Base-by-base conservation (phyloP, 92 coral and sea anemone genomes). In the Meandrina meandrites region DNA sequence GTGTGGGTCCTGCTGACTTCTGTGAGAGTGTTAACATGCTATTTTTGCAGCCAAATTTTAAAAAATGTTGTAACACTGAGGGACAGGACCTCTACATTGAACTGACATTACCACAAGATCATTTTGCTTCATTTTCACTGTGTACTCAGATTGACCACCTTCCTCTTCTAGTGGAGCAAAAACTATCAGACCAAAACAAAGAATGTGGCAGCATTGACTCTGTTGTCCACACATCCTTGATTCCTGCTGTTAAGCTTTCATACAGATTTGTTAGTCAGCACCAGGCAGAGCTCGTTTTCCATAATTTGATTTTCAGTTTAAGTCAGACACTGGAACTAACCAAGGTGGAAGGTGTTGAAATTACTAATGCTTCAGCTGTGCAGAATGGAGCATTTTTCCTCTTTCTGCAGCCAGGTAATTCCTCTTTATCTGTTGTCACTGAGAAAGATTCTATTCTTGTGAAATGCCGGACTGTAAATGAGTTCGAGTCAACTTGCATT, bases 11-110 rank as follows among this genome's bases (percentile, higher is more conserved):
- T 53, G 69, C 78, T n/a, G n/a, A n/a, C 11, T 4, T 83, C n/a
- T 70, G 31, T 21, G 78, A 72, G 30, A 83, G 87, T 72, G 70
- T 83, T 0, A 35, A n/a, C 36, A 73, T 75, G 4, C 80, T 83
- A 14, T 83, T 83, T 72, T 32, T 83, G 79, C 79, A 83, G n/a
- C 87, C 87, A 75, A 71, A 72, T 13, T 83, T 83, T 28, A 32
- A 69, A 37, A 53, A 83, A 19, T 28, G 8, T 24, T 83, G 3
- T 40, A 40, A 30, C 34, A 58, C 16, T 22, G 79, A 83, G 34
- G 62, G 34, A n/a, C 8, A 51, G 21, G 79, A 71, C 34, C 56
- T 73, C n/a, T 74, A 83, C 19, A 35, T 72, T 53, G 79, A 83
- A 32, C 70, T 83, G 50, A 31, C 56, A 5, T 8, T 72, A 14